phyloP scores from a whole-genome alignment of 2,888 invertebrate species.

The Ophonus ardosiacus region DNA sequence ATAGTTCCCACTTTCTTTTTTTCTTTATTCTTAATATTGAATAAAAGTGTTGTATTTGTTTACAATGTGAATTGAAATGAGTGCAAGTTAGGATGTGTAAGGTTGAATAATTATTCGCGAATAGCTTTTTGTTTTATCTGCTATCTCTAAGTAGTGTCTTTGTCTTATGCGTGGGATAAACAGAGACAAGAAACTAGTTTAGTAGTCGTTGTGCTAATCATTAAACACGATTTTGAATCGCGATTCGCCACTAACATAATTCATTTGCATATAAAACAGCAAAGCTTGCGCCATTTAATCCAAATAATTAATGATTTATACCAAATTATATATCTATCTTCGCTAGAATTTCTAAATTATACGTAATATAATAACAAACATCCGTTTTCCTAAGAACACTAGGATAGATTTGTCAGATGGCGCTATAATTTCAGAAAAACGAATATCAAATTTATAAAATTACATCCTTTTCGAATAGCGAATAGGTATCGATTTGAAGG shows the following conservation, averaged over 20 bases:
- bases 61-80: background rate
- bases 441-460: background rate
- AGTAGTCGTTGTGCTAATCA: slow-evolving; percentile 51
- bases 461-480: background rate
- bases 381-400: slow-evolving; percentile 22
- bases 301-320: slow-evolving; percentile 39
- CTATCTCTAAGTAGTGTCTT: slow-evolving; percentile 14
- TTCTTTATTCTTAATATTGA: too few relatives aligned
- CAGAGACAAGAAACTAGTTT: slow-evolving; percentile 50
- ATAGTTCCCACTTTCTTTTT: too few relatives aligned
- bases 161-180: slow-evolving; percentile 19
- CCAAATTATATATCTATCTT: slow-evolving; percentile 37
- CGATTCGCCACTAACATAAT: slow-evolving; percentile 45
- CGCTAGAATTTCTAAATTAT: slow-evolving; percentile 25
- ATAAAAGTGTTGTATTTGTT: background rate
- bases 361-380: slow-evolving; percentile 28
- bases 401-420: background rate
- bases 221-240: slow-evolving; percentile 53
- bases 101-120: background rate
- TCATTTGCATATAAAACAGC: slow-evolving; percentile 44
- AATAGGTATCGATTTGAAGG: background rate
- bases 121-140: slow-evolving; percentile 12
- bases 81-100: background rate
- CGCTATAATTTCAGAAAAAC: slow-evolving; percentile 21
- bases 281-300: slow-evolving; percentile 2